A percentile compares a stretch with the other conserved stretches of the same genome.
phyloP scores from a whole-genome alignment of 2,888 invertebrate species.

The Leptinotarsa haldemani region DNA sequence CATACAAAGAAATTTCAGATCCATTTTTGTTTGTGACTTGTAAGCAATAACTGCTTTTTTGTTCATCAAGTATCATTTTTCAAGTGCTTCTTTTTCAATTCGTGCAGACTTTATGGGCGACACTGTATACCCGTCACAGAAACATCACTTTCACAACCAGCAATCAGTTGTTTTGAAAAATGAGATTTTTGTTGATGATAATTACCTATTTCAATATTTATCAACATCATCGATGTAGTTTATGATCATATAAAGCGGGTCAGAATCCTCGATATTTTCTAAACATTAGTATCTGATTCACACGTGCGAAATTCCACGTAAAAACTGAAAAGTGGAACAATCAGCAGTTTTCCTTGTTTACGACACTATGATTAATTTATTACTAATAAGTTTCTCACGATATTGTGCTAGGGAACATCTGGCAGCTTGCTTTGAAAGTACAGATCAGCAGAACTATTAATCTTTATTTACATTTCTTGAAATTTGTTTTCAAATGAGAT shows the following conservation, averaged over 20 bases:
- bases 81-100: too few species aligned
- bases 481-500: constrained; percentile 2
- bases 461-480: constrained; percentile 26
- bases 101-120: too few species aligned
- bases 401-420: constrained; percentile 22
- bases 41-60: too few species aligned
- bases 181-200: not conserved
- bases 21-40: too few species aligned
- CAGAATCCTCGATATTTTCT: constrained; percentile 6
- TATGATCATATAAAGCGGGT: constrained; percentile 1
- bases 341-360: constrained; percentile 30
- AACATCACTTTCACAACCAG: too few species aligned
- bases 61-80: too few species aligned
- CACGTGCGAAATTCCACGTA: constrained; percentile 4
- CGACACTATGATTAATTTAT: constrained; percentile 28
- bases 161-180: not conserved
- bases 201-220: not conserved
- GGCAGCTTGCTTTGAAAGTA: not conserved
- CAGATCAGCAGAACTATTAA: constrained; percentile 22
- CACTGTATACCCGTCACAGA: too few species aligned
- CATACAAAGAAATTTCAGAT: too few species aligned
- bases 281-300: constrained; percentile 11
- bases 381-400: constrained; percentile 28
- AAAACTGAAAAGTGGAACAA: constrained; percentile 19
- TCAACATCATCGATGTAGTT: not conserved